Percentiles rank a stretch among this genome's conserved stretches.
Conservation (phyloP, 2,113 vertebrate genomes). For the Bagarius yarrelli region DNA sequence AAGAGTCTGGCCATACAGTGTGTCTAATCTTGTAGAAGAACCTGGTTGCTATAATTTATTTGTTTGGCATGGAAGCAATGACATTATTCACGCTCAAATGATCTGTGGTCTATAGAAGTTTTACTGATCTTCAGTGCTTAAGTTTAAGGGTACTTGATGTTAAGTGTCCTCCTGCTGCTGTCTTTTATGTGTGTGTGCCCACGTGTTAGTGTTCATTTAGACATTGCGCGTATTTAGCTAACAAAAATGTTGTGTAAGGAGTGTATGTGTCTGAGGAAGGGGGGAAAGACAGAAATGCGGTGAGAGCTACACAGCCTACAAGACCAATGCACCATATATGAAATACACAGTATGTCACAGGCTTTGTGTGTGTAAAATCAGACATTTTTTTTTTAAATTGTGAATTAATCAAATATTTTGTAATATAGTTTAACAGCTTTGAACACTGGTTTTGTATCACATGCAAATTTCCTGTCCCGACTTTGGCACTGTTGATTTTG, state of each 20-base stretch:
- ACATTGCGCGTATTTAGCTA: constrained; percentile 46
- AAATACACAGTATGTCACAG: not conserved
- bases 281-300: constrained; percentile 3
- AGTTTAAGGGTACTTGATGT: constrained; percentile 9
- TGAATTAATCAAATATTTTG: not conserved
- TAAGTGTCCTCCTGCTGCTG: not conserved
- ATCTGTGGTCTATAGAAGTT: not conserved
- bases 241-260: constrained; percentile 59
- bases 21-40: not conserved
- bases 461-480: constrained; percentile 20
- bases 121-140: not conserved
- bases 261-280: constrained; percentile 43
- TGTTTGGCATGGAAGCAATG: not conserved
- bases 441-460: not conserved
- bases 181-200: constrained; percentile 37
- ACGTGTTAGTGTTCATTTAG: constrained; percentile 48
- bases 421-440: not conserved
- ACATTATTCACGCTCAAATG: not conserved
- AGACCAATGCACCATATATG: not conserved
- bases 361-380: not conserved
- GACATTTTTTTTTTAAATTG: not conserved
- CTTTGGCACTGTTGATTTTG: constrained; percentile 13
- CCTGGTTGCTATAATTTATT: not conserved
- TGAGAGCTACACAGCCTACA: not conserved
- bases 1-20: not conserved